Conservation (phyloP, 2,113 vertebrate species). For the Egretta garzetta region DNA sequence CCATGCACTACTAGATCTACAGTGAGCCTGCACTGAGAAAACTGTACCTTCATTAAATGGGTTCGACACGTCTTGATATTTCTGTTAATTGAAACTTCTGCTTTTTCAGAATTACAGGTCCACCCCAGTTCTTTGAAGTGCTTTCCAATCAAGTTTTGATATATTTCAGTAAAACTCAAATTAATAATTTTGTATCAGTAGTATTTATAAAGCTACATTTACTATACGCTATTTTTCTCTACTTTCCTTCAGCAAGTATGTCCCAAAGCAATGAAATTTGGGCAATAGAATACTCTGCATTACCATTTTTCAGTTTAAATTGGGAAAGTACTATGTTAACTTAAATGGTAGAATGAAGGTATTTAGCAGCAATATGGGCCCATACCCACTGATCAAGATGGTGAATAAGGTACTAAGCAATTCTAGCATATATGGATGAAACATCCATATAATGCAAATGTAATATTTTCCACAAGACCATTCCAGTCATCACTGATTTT, state of each 20-base stretch:
- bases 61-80: background rate
- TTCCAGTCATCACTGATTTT: background rate
- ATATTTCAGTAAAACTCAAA: background rate
- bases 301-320: background rate
- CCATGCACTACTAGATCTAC: accelerated
- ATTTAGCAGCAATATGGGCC: background rate
- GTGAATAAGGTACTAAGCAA: background rate
- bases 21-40: background rate
- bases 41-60: background rate
- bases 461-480: background rate
- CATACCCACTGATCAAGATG: background rate
- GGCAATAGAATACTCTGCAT: background rate
- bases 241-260: background rate
- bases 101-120: background rate
- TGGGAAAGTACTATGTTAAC: background rate
- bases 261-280: background rate
- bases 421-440: background rate
- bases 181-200: background rate
- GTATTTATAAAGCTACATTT: background rate
- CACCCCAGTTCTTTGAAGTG: background rate
- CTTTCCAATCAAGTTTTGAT: background rate
- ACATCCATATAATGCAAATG: background rate
- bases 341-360: background rate
- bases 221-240: background rate
- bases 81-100: background rate